A percentile compares a stretch with the other conserved stretches of the same genome.
These are phyloP conservation scores for Synanthedon andrenaeformis DNA, from an alignment of 2,888 invertebrate species.

Conservation along the genomic window DNA sequence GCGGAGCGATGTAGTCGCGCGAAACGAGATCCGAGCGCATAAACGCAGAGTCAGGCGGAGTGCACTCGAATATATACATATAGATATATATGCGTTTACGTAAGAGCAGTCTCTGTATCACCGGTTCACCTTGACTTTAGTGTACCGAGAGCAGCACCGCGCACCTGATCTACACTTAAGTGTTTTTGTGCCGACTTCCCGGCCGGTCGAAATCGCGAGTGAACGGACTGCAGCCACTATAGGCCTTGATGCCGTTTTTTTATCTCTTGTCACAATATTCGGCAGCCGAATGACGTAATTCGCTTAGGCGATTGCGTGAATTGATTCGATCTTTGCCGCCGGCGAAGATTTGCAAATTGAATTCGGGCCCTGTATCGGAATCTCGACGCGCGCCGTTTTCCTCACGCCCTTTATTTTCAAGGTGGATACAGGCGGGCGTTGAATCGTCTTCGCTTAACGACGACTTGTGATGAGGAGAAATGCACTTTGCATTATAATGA, in stretches of 20 bases:
- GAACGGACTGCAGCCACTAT: conserved; percentile 49
- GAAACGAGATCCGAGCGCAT: not conserved
- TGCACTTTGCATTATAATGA: conserved; percentile 4
- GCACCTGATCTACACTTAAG: conserved; percentile 5
- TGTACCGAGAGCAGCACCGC: conserved; percentile 18
- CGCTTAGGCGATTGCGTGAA: conserved; percentile 39
- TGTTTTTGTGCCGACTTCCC: conserved; percentile 30
- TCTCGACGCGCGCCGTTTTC: conserved; percentile 1
- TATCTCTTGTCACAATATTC: conserved; percentile 40
- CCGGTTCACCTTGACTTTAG: conserved; percentile 60
- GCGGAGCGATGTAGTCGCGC: conserved; percentile 1
- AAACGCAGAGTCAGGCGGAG: conserved; percentile 1
- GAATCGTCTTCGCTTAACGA: conserved; percentile 9
- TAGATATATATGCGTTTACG: not conserved
- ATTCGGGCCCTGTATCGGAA: conserved; percentile 23
- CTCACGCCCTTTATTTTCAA: not conserved
- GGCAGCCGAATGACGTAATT: conserved; percentile 49
- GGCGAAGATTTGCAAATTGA: conserved; percentile 39
- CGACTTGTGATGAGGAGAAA: conserved; percentile 3
- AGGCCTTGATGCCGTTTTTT: conserved; percentile 50
- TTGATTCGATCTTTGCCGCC: conserved; percentile 37
- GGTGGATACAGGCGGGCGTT: conserved; percentile 4
- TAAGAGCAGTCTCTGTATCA: conserved; percentile 6
- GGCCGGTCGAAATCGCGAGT: conserved; percentile 55
- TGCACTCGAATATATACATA: conserved; percentile 3